Conservation (phyloP, 2,113 vertebrate genomes). For the Heterotis niloticus region DNA sequence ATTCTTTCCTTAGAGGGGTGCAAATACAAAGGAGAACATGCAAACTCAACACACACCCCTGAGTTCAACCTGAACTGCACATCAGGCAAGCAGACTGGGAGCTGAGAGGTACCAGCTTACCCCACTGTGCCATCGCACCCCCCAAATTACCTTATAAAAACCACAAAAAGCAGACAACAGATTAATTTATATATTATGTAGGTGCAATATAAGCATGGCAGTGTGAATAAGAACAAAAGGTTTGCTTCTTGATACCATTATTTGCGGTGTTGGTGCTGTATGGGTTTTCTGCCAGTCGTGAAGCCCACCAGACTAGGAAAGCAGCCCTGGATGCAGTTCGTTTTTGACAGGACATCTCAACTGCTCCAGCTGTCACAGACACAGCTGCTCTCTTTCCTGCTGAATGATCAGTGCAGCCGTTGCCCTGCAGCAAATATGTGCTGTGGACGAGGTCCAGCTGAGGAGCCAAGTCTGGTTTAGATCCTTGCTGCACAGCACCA, state of each 20-base stretch:
- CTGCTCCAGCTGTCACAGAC: conserved; percentile 66
- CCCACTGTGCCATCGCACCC: too few species aligned
- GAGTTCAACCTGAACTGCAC: too few species aligned
- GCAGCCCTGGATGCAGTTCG: conserved; percentile 43
- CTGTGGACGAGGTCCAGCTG: conserved; percentile 60
- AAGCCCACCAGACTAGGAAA: conserved; percentile 49
- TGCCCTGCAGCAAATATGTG: conserved; percentile 60
- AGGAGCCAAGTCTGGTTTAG: conserved; percentile 53
- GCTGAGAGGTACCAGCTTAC: too few species aligned
- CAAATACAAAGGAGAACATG: too few species aligned
- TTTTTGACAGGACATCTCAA: conserved; percentile 56
- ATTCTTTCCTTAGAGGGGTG: too few species aligned
- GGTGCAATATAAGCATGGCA: too few species aligned
- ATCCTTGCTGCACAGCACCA: conserved; percentile 42
- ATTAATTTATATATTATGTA: too few species aligned
- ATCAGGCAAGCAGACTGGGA: too few species aligned
- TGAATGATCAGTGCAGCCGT: conserved; percentile 58
- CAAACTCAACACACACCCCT: too few species aligned
- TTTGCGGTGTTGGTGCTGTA: not conserved
- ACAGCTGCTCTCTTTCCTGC: conserved; percentile 71
- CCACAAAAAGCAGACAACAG: too few species aligned
- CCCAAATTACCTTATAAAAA: too few species aligned
- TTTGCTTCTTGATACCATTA: not conserved
- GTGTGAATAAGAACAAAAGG: too few species aligned
- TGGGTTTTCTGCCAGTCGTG: conserved; percentile 31